phyloP scores from a whole-genome alignment of 2,797 vertebrate species.

The Etheostoma nigrum region DNA sequence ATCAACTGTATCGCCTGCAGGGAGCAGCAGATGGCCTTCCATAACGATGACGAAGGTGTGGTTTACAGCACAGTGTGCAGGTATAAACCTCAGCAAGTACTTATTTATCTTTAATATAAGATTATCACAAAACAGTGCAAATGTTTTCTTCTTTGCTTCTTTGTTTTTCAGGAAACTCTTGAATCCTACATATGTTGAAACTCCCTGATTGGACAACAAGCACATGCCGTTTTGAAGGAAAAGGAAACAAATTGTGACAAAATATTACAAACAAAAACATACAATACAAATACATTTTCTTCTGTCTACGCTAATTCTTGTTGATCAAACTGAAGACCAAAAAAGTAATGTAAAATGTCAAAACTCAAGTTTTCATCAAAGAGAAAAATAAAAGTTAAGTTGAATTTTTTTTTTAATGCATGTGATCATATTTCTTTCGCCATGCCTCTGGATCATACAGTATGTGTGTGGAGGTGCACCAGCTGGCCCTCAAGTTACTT shows the following conservation, averaged over 20 bases:
- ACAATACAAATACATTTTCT: background rate
- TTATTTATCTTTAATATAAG: background rate
- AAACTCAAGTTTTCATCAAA: too few relatives aligned
- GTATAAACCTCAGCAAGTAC: conserved; percentile 27
- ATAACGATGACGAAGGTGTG: background rate
- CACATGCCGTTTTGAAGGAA: background rate
- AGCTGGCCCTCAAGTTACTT: too few relatives aligned
- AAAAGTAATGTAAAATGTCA: too few relatives aligned
- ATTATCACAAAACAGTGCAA: background rate
- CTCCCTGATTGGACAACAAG: background rate
- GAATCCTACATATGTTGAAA: background rate
- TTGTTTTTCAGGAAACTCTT: conserved; percentile 17
- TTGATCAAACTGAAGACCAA: background rate
- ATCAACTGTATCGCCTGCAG: conserved; percentile 33
- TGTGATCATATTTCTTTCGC: too few relatives aligned
- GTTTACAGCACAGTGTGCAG: conserved; percentile 54
- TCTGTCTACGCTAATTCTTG: background rate
- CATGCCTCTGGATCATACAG: too few relatives aligned
- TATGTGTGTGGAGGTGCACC: too few relatives aligned
- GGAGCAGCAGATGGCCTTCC: conserved; percentile 31
- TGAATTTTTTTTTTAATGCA: too few relatives aligned
- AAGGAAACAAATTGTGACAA: background rate
- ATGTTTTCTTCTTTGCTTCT: background rate
- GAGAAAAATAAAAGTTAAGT: too few relatives aligned
- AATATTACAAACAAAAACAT: background rate